Conservation (phyloP, 2,797 vertebrate species). For the Mycteria americana region DNA sequence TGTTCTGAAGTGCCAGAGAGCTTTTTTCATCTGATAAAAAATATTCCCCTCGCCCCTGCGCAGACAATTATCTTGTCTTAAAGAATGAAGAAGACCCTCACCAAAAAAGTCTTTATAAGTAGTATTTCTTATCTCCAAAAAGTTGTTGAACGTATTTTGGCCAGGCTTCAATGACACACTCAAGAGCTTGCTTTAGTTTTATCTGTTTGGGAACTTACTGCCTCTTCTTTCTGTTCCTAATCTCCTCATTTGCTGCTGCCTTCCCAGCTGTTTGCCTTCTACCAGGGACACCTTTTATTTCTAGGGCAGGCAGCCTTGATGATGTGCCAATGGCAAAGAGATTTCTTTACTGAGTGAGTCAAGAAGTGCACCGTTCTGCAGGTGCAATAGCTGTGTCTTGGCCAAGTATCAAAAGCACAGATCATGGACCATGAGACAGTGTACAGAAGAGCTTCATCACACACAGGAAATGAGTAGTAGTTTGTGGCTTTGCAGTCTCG, state of each 20-base stretch:
- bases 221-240: background rate
- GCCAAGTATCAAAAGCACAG: background rate
- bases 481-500: background rate
- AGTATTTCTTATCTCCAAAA: background rate
- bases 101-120: background rate
- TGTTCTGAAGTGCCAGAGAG: background rate
- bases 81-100: background rate
- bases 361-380: background rate
- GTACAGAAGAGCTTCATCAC: background rate
- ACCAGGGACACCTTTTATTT: background rate
- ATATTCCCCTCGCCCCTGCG: background rate
- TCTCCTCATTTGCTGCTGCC: background rate
- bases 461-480: background rate
- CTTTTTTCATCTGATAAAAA: background rate
- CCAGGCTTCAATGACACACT: background rate
- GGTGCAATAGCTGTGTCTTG: background rate
- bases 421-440: background rate
- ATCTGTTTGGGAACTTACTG: background rate
- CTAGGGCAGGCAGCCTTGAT: background rate
- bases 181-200: background rate
- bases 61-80: background rate
- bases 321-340: background rate
- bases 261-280: background rate
- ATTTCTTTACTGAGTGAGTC: background rate
- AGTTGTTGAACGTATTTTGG: background rate